phyloP scores from a whole-genome alignment of 2,113 vertebrate species.

The Aldabrachelys gigantea region DNA sequence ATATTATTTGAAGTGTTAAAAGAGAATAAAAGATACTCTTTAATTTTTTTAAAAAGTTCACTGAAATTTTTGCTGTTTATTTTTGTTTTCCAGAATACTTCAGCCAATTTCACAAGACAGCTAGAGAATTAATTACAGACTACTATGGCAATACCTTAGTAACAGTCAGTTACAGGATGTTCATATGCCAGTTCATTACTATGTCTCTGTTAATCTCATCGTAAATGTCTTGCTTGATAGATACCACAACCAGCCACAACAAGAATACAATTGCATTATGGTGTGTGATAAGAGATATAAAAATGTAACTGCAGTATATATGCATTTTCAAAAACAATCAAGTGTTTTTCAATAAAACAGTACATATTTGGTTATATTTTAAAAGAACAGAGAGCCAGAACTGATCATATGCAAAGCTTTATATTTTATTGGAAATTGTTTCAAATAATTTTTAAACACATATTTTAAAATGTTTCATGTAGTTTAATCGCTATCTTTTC shows the following conservation, averaged over 20 bases:
- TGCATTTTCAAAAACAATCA: slow-evolving; percentile 51
- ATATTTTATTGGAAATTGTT: slow-evolving; percentile 41
- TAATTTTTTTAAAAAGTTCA: neutral
- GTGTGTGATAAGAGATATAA: slow-evolving; percentile 50
- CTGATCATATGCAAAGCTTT: neutral
- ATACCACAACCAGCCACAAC: slow-evolving; percentile 39
- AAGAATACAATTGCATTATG: slow-evolving; percentile 69
- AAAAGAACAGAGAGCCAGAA: neutral
- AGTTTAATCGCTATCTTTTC: slow-evolving; percentile 76
- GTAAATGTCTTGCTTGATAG: slow-evolving; percentile 78
- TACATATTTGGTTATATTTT: slow-evolving; percentile 1
- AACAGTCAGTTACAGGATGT: slow-evolving; percentile 74
- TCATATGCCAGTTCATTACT: slow-evolving; percentile 74
- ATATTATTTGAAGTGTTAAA: slow-evolving; percentile 11
- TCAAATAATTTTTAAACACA: slow-evolving; percentile 48
- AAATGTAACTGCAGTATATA: slow-evolving; percentile 9
- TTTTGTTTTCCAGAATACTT: slow-evolving; percentile 4
- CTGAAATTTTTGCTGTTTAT: slow-evolving; percentile 20
- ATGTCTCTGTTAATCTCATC: slow-evolving; percentile 78
- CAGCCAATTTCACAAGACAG: slow-evolving; percentile 55
- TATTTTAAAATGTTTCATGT: slow-evolving; percentile 58
- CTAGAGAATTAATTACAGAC: slow-evolving; percentile 61
- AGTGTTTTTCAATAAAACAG: slow-evolving; percentile 50
- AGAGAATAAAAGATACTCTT: neutral
- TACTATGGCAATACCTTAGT: slow-evolving; percentile 65